Conservation (phyloP, 2,113 vertebrate genomes). For the Notarius quadriscutis region DNA sequence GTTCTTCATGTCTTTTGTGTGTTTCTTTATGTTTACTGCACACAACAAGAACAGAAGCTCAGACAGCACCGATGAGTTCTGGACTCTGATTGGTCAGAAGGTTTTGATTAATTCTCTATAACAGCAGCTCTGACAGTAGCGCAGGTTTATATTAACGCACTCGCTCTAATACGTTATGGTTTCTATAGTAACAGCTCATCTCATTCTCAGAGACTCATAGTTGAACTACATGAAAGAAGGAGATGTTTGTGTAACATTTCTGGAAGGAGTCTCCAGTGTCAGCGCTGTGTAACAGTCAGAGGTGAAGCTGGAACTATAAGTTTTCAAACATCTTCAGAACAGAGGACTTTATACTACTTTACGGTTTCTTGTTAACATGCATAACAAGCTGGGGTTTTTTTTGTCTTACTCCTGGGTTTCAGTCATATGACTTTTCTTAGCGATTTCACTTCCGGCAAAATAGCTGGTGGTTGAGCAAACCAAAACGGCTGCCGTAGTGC, state of each 20-base stretch:
- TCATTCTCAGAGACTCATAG: neutral
- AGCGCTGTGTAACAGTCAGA: too few relatives aligned
- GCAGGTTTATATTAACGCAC: too few relatives aligned
- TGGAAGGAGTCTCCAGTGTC: too few relatives aligned
- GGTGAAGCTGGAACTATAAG: too few relatives aligned
- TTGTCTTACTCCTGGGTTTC: too few relatives aligned
- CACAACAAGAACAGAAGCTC: neutral
- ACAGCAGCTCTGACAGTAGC: too few relatives aligned
- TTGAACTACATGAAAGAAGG: neutral
- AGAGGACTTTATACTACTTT: neutral
- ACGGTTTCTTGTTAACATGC: neutral
- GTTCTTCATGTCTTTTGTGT: neutral
- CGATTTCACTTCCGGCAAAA: too few relatives aligned
- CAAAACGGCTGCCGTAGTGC: too few relatives aligned
- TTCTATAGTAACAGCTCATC: neutral
- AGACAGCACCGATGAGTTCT: neutral
- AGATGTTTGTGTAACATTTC: too few relatives aligned
- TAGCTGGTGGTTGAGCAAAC: too few relatives aligned
- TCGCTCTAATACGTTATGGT: neutral
- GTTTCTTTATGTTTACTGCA: neutral
- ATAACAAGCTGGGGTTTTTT: too few relatives aligned
- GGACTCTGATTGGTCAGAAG: neutral
- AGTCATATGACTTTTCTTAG: too few relatives aligned
- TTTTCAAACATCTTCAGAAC: neutral
- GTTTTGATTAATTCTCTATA: neutral